Evolutionary conservation across 2,113 vertebrate species (phyloP), one percentile per base, ranked within the genome.

Genomic region (Balaenoptera acutorostrata): DNA sequence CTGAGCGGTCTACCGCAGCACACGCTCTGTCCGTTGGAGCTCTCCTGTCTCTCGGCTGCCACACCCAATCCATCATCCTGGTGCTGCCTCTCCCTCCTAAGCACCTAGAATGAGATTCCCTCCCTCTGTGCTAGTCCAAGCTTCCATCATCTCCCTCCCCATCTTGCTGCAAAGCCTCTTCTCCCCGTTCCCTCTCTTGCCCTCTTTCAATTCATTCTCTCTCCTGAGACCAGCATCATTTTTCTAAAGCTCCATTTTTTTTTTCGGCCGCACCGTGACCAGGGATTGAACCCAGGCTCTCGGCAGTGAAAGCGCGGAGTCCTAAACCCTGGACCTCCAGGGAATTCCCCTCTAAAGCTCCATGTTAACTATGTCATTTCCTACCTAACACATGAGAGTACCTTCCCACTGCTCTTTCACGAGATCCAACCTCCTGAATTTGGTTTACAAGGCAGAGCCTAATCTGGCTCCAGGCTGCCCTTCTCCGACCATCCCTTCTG

Each of bases 21-120:
- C 8, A 1, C 0, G 25, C 15, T 20, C 33, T 6, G 13, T 46
- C 41, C 52, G 7, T 9, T 8, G 5, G 61, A 2, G 9, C 39
- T 13, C 46, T 52, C 63, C 59, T 84, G 33, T 68, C 52, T 57
- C 68, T 83, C 15, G 6, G 55, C 29, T 41, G 52, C 64, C 72
- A 80, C 10, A 17, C 25, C 39, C 68, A 52, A 8, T 41, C 20
- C 0, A 13, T 75, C 39, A 82, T 18, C 20, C 41, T 13, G 9
- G 5, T 21, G 61, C n/a, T 8, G 14, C 4, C 46, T 46, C 18
- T 29, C 2, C 31, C 25, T 55, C 44, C 72, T 36, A 6, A 61
- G n/a, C 7, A 39, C 29, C 63, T 25, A 13, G 27, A 85, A 14
- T 25, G 39, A n/a, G 27, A 4, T 27, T 31, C 66, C 36, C 64